phyloP scores from a whole-genome alignment of 2,797 vertebrate species.

The Uromys caudimaculatus region DNA sequence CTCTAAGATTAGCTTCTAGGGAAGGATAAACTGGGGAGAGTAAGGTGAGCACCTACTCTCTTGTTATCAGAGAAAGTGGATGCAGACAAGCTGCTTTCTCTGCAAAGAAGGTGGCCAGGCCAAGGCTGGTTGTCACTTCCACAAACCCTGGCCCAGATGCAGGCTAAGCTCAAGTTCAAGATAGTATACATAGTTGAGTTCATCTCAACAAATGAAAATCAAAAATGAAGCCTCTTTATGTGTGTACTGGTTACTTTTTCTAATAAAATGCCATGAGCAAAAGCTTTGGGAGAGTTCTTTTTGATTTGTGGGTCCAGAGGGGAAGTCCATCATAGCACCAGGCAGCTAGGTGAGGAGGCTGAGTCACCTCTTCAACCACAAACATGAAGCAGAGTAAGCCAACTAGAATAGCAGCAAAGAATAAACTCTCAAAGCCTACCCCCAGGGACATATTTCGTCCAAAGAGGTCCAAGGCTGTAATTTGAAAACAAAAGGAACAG shows the following conservation, averaged over 20 bases:
- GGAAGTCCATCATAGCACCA: not conserved
- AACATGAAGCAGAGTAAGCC: not conserved
- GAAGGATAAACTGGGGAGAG: slow-evolving; percentile 2
- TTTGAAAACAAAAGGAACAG: not conserved
- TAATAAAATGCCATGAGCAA: not conserved
- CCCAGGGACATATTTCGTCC: not conserved
- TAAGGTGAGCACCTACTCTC: not conserved
- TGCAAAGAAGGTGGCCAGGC: not conserved
- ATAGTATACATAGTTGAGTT: not conserved
- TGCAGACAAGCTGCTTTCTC: not conserved
- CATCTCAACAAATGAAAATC: not conserved
- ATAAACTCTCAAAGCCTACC: not conserved
- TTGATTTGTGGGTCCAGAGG: not conserved
- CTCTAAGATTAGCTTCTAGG: slow-evolving; percentile 16
- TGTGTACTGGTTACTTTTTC: not conserved
- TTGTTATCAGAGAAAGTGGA: not conserved
- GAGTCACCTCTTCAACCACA: not conserved
- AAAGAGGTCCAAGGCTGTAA: not conserved
- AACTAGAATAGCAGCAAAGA: not conserved
- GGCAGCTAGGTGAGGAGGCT: not conserved
- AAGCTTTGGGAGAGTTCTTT: not conserved
- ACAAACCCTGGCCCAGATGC: not conserved
- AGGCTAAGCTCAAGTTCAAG: not conserved
- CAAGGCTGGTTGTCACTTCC: not conserved
- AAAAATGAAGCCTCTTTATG: too few relatives aligned